Evolutionary conservation across 2,888 invertebrate species (phyloP), one percentile per base, ranked within the genome.

Genomic region (Apocheima hispidaria): DNA sequence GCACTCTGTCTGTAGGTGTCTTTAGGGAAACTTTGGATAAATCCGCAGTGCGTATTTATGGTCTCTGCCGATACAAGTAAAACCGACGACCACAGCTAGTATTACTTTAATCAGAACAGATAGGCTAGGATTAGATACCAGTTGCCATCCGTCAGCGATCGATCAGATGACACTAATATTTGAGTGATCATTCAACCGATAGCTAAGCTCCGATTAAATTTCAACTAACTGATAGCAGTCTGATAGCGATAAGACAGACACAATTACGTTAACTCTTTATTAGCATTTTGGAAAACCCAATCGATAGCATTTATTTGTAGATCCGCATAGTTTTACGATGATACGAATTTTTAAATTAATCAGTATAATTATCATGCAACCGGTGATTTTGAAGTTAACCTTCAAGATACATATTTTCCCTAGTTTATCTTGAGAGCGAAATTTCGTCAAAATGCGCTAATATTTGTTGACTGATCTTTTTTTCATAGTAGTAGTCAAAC

Each of bases 121-220:
- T 52, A 51, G n/a, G 21, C 10, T 10, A 0, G 35, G 41, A 41
- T 49, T 53, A 60, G 36, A 43, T 53, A 60, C 10, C 2, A 20
- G 23, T 43, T 44, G 28, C 49, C 53, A 57, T 65, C 63, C 59
- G 21, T 52, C 48, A 28, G 7, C 60, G 55, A 67, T 69, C 63
- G 61, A 69, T 69, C 66, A 69, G 16, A 40, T 20, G 63, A 63
- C 63, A 69, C 40, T 26, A 40, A 41, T 59, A 50, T 55, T 57
- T 65, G 60, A 64, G 35, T 63, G 60, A 65, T 68, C 59, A 53
- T 26, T 40, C 20, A 43, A 36, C 44, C 3, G 66, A 63, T 69
- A 59, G 40, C 20, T 40, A 43, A 63, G 51, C 62, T 58, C 4
- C 55, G 55, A 60, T 62, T 59, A 43, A 56, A 62, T 49, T 46